phyloP scores from a whole-genome alignment of 2,113 vertebrate genomes.

The Cavia porcellus region DNA sequence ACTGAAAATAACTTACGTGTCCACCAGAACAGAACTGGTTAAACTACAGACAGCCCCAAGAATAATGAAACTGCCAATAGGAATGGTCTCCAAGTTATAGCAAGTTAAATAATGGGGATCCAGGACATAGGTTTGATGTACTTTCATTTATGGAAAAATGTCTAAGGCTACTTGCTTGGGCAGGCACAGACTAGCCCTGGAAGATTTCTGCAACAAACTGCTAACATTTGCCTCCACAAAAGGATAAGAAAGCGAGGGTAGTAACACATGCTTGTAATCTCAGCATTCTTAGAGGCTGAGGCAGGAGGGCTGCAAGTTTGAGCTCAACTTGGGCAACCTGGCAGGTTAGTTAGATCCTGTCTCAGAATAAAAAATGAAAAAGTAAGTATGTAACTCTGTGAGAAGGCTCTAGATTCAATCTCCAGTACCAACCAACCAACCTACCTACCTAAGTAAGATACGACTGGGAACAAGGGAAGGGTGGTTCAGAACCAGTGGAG shows the following conservation, averaged over 20 bases:
- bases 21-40: neutral
- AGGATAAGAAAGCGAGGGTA: neutral
- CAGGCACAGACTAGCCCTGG: neutral
- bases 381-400: neutral
- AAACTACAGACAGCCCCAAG: neutral
- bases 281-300: neutral
- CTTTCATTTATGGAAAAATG: constrained; percentile 22
- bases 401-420: neutral
- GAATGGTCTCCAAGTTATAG: constrained; percentile 48
- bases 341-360: neutral
- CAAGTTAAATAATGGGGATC: constrained; percentile 9
- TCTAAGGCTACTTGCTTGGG: neutral
- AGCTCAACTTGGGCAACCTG: neutral
- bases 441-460: neutral
- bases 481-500: constrained; percentile 27
- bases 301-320: neutral
- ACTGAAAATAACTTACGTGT: neutral
- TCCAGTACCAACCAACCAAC: neutral
- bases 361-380: neutral
- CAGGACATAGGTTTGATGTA: constrained; percentile 18
- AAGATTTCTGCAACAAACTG: constrained; percentile 11
- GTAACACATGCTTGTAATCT: neutral
- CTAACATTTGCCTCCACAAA: neutral
- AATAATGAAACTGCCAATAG: neutral
- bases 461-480: neutral